These are phyloP conservation scores for Gymnorhina tibicen DNA, from an alignment of 2,113 vertebrate genomes.

Conservation along the genomic window DNA sequence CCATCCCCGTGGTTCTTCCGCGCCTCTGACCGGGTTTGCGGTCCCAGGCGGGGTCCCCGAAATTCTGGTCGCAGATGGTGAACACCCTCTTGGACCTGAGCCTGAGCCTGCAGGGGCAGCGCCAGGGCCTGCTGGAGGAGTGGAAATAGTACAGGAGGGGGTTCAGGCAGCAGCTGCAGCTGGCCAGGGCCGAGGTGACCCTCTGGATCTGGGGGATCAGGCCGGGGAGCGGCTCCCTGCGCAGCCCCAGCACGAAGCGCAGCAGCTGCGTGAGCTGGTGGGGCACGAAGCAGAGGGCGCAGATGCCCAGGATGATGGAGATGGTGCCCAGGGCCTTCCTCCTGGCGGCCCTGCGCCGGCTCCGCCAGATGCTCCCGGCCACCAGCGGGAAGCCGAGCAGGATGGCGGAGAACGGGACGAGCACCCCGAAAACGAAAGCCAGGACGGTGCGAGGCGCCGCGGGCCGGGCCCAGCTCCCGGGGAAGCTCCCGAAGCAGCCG, in stretches of 20 bases:
- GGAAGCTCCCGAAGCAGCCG: conserved; percentile 77
- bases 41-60: fast-evolving
- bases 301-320: conserved; percentile 75
- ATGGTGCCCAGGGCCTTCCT: conserved; percentile 75
- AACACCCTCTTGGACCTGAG: conserved; percentile 53
- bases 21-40: fast-evolving
- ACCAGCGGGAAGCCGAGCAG: conserved; percentile 75
- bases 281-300: conserved; percentile 79
- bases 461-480: conserved; percentile 37
- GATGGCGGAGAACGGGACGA: conserved; percentile 70
- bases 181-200: conserved; percentile 72
- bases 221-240: not conserved
- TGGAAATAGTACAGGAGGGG: conserved; percentile 79
- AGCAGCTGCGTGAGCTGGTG: conserved; percentile 73
- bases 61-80: not conserved
- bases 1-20: fast-evolving
- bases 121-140: conserved; percentile 66
- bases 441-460: conserved; percentile 53
- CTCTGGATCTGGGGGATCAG: conserved; percentile 61
- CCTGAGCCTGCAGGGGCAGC: not conserved
- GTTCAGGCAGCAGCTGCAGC: conserved; percentile 80
- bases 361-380: conserved; percentile 51
- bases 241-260: conserved; percentile 59
- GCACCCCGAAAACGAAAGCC: conserved; percentile 69
- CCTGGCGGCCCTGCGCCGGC: conserved; percentile 23